These are phyloP conservation scores for Bambusicola thoracicus DNA, from an alignment of 2,113 vertebrate genomes.

Conservation along the genomic window DNA sequence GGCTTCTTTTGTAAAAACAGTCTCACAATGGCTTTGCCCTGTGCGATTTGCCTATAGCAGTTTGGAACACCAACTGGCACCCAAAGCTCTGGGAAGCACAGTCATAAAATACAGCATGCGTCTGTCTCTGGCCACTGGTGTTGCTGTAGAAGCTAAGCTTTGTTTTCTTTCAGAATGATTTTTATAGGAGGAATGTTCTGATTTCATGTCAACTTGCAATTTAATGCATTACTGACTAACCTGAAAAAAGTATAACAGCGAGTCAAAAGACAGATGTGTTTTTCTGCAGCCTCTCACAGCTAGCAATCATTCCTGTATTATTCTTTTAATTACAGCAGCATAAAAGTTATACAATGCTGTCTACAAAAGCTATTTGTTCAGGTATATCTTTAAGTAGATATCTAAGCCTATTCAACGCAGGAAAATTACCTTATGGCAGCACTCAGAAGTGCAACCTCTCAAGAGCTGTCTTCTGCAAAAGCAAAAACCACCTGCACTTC, in stretches of 20 bases:
- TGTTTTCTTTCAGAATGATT: background rate
- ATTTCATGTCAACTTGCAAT: background rate
- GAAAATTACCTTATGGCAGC: slow-evolving; percentile 7
- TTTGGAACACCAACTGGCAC: background rate
- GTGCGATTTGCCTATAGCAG: background rate
- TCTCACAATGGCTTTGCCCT: background rate
- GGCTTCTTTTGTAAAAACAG: slow-evolving; percentile 5
- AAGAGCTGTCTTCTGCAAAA: background rate
- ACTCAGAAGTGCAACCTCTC: background rate
- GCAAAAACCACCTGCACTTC: background rate
- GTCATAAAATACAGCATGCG: background rate
- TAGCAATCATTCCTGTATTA: background rate
- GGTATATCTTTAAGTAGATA: background rate
- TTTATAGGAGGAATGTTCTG: slow-evolving; percentile 22
- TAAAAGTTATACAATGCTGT: background rate
- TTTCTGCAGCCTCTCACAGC: background rate
- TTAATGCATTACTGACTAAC: background rate
- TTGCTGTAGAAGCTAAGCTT: background rate
- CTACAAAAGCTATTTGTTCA: background rate
- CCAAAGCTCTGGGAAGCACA: slow-evolving; percentile 5
- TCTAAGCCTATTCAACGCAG: background rate
- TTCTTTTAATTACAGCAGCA: background rate
- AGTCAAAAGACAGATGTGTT: background rate
- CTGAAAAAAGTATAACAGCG: background rate
- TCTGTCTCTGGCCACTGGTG: slow-evolving; percentile 42